Evolutionary conservation across 2,888 invertebrate species (phyloP).

Genomic region (Isotomurus palustris): DNA sequence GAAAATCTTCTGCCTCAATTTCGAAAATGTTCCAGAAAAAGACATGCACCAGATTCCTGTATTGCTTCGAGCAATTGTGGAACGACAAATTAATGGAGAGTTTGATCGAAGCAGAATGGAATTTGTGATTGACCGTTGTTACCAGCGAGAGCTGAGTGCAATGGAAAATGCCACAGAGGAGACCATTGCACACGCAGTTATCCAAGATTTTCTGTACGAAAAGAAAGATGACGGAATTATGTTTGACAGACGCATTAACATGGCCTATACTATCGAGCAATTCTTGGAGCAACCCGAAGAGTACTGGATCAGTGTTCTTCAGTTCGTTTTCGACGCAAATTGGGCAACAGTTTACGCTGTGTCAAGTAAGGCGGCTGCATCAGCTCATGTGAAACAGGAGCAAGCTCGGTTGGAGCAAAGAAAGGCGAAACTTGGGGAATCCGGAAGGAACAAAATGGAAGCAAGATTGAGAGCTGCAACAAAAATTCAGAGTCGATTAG

Average conservation of each 20-base stretch:
- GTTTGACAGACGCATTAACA: conserved; percentile 28
- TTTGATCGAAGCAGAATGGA: conserved; percentile 15
- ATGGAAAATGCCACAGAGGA: conserved; percentile 25
- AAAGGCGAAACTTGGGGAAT: not conserved
- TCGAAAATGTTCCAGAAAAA: conserved; percentile 11
- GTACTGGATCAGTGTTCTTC: conserved; percentile 26
- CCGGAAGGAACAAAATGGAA: conserved; percentile 18
- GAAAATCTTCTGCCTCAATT: conserved; percentile 16
- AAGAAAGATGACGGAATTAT: conserved; percentile 12
- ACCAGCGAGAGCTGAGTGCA: conserved; percentile 13
- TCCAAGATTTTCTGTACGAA: conserved; percentile 25
- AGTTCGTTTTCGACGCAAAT: conserved; percentile 12
- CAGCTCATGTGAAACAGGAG: not conserved
- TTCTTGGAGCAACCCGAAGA: conserved; percentile 16
- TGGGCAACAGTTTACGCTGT: conserved; percentile 22
- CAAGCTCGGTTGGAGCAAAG: not conserved
- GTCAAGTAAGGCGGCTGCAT: conserved; percentile 9
- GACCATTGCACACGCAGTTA: conserved; percentile 17
- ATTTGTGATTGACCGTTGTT: conserved; percentile 10
- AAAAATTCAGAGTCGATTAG: conserved; percentile 6
- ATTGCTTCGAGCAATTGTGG: conserved; percentile 8
- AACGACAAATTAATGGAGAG: not conserved
- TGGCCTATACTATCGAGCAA: conserved; percentile 25
- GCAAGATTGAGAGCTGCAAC: conserved; percentile 14
- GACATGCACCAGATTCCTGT: conserved; percentile 7